These are phyloP conservation scores for Lepeophtheirus salmonis DNA, from an alignment of 1,140 invertebrate species.

Conservation along the genomic window DNA sequence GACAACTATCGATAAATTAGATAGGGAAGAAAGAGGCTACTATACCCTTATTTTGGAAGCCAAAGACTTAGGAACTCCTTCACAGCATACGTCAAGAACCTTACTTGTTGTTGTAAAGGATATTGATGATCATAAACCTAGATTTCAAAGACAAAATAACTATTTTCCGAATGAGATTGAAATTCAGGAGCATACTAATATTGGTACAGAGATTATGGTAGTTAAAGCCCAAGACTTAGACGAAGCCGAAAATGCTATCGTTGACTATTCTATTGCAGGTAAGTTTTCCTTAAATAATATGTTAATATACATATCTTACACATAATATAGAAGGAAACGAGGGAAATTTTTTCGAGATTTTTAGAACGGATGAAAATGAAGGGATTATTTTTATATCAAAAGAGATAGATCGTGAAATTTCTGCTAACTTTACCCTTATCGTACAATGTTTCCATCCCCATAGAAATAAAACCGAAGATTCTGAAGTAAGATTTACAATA, in stretches of 20 bases:
- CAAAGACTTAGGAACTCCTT: conserved; percentile 48
- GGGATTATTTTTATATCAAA: neutral
- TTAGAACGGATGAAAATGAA: neutral
- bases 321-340: neutral
- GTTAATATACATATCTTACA: conserved; percentile 12
- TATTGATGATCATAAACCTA: conserved; percentile 55
- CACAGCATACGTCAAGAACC: conserved; percentile 48
- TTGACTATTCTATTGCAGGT: conserved; percentile 50
- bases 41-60: conserved; percentile 54
- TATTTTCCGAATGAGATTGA: conserved; percentile 40
- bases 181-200: conserved; percentile 42
- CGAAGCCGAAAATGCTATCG: conserved; percentile 45
- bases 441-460: neutral
- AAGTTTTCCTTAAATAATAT: too few species aligned
- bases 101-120: conserved; percentile 47
- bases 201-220: conserved; percentile 42
- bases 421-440: neutral
- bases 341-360: neutral
- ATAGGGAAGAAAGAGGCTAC: conserved; percentile 46
- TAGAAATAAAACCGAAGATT: neutral
- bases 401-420: neutral
- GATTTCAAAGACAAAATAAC: conserved; percentile 46
- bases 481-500: conserved; percentile 5
- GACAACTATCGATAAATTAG: conserved; percentile 42
- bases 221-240: conserved; percentile 51